A percentile compares a stretch with the other conserved stretches of the same genome.
Conservation (phyloP, 2,888 invertebrate species). For the Daptonema setosum region DNA sequence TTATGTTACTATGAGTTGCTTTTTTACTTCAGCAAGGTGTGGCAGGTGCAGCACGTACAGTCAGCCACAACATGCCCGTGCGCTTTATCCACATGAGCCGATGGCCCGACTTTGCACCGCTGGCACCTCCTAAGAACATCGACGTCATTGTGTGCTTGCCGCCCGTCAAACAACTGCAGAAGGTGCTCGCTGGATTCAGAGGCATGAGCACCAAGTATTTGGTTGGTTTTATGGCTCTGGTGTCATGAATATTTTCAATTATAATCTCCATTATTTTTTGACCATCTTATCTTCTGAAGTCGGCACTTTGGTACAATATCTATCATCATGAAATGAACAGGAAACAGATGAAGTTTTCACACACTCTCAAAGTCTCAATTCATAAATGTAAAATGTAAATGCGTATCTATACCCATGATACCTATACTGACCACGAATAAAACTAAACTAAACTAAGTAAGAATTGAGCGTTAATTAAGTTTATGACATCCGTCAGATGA, state of each 20-base stretch:
- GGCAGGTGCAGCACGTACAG: background rate
- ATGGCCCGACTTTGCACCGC: background rate
- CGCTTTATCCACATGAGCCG: background rate
- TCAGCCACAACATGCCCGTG: background rate
- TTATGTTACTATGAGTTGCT: no score
- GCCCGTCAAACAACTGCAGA: background rate
- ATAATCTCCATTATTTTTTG: background rate
- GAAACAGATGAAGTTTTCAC: no score
- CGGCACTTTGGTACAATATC: no score
- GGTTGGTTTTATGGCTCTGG: background rate
- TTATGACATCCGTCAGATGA: no score
- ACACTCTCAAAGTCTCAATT: no score
- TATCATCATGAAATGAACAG: no score
- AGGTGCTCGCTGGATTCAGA: background rate
- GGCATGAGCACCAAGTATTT: background rate
- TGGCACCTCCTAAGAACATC: background rate
- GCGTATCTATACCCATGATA: no score
- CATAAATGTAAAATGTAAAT: no score
- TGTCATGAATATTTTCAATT: no score
- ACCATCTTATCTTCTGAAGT: background rate
- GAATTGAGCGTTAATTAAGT: no score
- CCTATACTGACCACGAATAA: no score
- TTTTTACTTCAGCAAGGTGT: background rate
- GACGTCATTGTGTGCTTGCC: background rate
- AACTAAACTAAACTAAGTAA: no score